Evolutionary conservation across 2,113 vertebrate species (phyloP).

Genomic region (Hyperopisus bebe): DNA sequence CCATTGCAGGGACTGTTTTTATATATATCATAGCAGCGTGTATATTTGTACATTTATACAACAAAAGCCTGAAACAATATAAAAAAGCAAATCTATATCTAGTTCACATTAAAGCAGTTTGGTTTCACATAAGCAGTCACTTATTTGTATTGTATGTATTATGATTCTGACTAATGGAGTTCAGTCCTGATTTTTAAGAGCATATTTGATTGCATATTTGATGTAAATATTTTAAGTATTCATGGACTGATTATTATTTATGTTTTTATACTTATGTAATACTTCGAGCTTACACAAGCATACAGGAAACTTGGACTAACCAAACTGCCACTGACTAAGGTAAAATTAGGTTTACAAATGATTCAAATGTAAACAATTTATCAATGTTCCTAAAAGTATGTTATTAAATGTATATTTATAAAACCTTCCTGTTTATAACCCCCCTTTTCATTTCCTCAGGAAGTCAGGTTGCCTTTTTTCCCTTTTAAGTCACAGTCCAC

Average conservation of each 20-base stretch:
- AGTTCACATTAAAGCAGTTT: neutral
- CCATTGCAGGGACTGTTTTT: conserved; percentile 57
- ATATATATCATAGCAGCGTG: conserved; percentile 30
- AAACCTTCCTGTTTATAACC: neutral
- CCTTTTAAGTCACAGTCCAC: neutral
- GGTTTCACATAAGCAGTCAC: neutral
- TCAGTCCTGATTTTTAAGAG: conserved; percentile 36
- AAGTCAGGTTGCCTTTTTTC: neutral
- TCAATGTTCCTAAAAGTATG: neutral
- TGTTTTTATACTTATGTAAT: neutral
- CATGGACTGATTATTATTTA: neutral
- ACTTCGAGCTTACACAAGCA: neutral
- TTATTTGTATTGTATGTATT: conserved; percentile 12
- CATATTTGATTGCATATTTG: conserved; percentile 29
- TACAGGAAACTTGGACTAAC: neutral
- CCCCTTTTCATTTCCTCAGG: neutral
- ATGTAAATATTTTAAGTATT: neutral
- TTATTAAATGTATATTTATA: neutral
- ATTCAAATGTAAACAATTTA: neutral
- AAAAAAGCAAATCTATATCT: conserved; percentile 13
- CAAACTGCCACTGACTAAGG: neutral
- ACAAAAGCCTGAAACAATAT: conserved; percentile 39
- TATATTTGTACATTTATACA: conserved; percentile 20
- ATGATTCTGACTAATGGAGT: conserved; percentile 46
- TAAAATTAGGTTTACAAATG: neutral